Base-by-base conservation (phyloP, 2,888 invertebrate genomes). In the Seira ritae region DNA sequence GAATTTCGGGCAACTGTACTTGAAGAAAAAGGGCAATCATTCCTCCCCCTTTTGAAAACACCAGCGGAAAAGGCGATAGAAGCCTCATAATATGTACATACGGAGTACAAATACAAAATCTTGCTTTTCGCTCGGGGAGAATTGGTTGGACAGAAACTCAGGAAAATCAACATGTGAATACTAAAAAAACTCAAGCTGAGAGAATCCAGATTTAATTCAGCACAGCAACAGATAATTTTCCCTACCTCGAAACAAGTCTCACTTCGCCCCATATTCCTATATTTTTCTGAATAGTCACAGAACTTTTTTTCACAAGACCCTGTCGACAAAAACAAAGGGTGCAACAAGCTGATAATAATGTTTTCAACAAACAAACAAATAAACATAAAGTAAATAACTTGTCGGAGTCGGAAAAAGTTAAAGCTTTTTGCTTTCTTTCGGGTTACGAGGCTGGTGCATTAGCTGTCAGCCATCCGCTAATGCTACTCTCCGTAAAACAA, bases 111-210 rank as follows among this genome's bases (percentile, higher is more conserved):
- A 31, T 4, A 31, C 31, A 2, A 31, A 31, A 31, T 8, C 31
- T 31, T 2, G 31, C 8, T 31, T 31, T 31, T 55, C 15, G 55
- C 55, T 12, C 12, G 55, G 1, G 55, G 15, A 55, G 17, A 55
- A 8, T 55, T 55, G 3, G 15, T 55, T 55, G 55, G 55, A 55
- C 55, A 31, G 62, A 20, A 68, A 73, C 24, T 65, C 31, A 80
- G 22, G 74, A 17, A 12, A 55, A 80, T 80, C 80, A 80, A 80
- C 80, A 80, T 74, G 80, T 80, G 80, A 80, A 74, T 74, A 68
- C 66, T n/a, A n/a, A 42, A 42, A 42, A 42, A 55, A 20, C 55
- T 24, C 20, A 73, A 42, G 42, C 6, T 42, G 65, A 66, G 17
- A 24, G 19, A 79, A 60, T 37, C 78, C 71, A n/a, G 19, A 73